Evolutionary conservation across 2,113 vertebrate species (phyloP).

Genomic region (Carollia perspicillata): DNA sequence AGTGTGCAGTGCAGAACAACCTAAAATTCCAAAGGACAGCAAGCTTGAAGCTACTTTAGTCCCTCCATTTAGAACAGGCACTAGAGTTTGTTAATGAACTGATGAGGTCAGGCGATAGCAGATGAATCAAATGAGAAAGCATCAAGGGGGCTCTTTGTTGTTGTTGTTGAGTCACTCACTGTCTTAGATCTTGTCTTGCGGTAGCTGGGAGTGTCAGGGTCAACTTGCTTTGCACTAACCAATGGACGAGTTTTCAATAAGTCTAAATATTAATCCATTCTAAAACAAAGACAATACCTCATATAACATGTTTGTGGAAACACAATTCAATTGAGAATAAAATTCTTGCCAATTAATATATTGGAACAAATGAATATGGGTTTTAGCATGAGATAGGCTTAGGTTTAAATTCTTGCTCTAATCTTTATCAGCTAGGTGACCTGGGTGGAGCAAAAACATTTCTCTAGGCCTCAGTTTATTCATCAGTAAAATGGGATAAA

Average conservation of each 20-base stretch:
- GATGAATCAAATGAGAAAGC: slow-evolving; percentile 41
- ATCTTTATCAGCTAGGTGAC: background rate
- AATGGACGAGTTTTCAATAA: background rate
- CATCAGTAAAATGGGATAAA: background rate
- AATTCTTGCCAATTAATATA: background rate
- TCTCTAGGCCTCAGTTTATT: background rate
- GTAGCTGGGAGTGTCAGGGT: background rate
- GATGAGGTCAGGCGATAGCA: slow-evolving; percentile 83
- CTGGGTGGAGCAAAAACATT: background rate
- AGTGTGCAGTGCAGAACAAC: slow-evolving; percentile 84
- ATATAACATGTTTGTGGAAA: background rate
- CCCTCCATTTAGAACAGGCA: slow-evolving; percentile 72
- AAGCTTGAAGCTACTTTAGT: slow-evolving; percentile 88
- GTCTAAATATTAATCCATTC: background rate
- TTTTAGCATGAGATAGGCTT: background rate
- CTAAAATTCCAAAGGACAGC: slow-evolving; percentile 88
- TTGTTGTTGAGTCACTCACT: background rate
- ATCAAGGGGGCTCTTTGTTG: slow-evolving; percentile 20
- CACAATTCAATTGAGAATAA: background rate
- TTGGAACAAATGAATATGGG: background rate
- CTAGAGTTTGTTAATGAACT: slow-evolving; percentile 85
- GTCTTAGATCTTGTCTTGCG: background rate
- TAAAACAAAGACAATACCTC: background rate
- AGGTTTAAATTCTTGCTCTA: background rate
- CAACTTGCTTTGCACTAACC: background rate